phyloP scores from a whole-genome alignment of 2,113 vertebrate genomes.

The Clarias batrachus region DNA sequence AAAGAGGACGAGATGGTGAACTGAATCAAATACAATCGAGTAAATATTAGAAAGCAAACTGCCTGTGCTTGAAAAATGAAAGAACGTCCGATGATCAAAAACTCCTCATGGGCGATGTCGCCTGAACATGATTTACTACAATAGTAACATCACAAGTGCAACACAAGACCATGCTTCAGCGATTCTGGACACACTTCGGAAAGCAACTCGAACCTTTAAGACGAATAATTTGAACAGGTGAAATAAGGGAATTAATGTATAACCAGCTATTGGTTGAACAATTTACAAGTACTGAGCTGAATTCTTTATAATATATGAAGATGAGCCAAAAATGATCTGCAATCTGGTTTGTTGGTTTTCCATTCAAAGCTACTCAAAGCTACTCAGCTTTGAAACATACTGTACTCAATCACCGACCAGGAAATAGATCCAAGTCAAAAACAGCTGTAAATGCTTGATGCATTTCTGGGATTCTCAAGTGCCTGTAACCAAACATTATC shows the following conservation, averaged over 20 bases:
- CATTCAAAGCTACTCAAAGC: too few species aligned
- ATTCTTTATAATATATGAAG: background rate
- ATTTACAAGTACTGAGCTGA: background rate
- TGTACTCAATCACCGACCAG: too few species aligned
- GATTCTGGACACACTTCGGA: background rate
- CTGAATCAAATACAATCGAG: background rate
- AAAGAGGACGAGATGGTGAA: background rate
- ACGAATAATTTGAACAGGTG: background rate
- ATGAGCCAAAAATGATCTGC: too few species aligned
- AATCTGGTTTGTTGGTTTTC: too few species aligned
- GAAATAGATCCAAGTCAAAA: too few species aligned
- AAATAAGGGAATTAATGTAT: background rate
- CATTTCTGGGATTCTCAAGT: too few species aligned
- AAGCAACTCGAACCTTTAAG: background rate
- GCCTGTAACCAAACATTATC: too few species aligned
- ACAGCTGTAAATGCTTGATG: too few species aligned
- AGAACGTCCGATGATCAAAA: background rate
- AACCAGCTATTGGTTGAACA: background rate
- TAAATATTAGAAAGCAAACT: background rate
- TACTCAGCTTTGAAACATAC: too few species aligned
- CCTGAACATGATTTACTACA: background rate
- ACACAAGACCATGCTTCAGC: background rate
- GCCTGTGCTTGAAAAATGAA: background rate
- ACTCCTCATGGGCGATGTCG: background rate
- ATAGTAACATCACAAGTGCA: background rate